Evolutionary conservation across 2,888 invertebrate genomes (phyloP).

Genomic region (Ophion slaviceki): DNA sequence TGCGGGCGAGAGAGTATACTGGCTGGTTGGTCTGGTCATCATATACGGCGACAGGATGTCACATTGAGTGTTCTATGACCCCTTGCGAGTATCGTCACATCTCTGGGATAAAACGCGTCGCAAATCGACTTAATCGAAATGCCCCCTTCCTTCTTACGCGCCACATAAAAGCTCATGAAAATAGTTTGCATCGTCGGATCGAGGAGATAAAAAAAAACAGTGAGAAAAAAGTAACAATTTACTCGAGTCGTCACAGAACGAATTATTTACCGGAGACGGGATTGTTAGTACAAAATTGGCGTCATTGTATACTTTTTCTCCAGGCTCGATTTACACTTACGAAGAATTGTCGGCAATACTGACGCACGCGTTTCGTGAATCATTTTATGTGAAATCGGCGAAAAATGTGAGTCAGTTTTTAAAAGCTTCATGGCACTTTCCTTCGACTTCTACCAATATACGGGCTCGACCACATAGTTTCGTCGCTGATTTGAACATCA

Average conservation of each 20-base stretch:
- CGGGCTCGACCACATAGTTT: too few species aligned
- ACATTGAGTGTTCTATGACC: slow-evolving; percentile 80
- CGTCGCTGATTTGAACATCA: too few species aligned
- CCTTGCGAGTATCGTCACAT: slow-evolving; percentile 72
- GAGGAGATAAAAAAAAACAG: slow-evolving; percentile 31
- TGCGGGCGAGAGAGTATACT: slow-evolving; percentile 42
- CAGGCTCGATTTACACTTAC: slow-evolving; percentile 17
- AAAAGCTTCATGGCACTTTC: not conserved
- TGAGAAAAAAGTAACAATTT: slow-evolving; percentile 16
- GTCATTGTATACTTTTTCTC: slow-evolving; percentile 17
- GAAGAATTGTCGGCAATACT: slow-evolving; percentile 21
- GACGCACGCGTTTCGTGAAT: slow-evolving; percentile 64
- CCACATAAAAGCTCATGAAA: slow-evolving; percentile 45
- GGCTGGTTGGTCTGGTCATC: slow-evolving; percentile 76
- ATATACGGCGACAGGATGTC: slow-evolving; percentile 80
- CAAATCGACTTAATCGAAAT: slow-evolving; percentile 79
- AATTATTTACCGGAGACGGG: slow-evolving; percentile 30
- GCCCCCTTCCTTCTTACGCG: slow-evolving; percentile 61
- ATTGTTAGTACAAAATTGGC: slow-evolving; percentile 17
- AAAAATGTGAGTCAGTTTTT: not conserved
- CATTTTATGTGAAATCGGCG: slow-evolving; percentile 40
- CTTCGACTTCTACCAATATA: slow-evolving; percentile 5
- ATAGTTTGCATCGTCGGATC: slow-evolving; percentile 59
- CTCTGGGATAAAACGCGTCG: slow-evolving; percentile 66
- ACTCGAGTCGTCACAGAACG: not conserved